Conservation (phyloP, 2,113 vertebrate genomes). For the Syngnathus scovelli region DNA sequence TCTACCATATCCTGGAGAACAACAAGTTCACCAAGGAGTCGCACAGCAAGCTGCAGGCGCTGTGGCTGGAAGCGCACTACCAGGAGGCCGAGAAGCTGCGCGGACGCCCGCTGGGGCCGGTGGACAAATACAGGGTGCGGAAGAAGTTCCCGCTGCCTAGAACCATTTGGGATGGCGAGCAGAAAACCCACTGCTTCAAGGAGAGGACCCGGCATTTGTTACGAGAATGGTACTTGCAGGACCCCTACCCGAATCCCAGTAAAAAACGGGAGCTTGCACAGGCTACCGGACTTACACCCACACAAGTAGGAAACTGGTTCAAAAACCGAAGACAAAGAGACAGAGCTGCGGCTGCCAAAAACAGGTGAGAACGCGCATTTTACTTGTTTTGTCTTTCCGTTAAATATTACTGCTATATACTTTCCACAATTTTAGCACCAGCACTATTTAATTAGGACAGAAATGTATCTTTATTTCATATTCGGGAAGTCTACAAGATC, state of each 20-base stretch:
- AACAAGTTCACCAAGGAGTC: constrained; percentile 99
- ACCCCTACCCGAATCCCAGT: constrained; percentile 96
- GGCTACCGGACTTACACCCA: constrained; percentile 97
- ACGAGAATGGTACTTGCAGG: constrained; percentile 98
- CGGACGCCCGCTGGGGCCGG: constrained; percentile 92
- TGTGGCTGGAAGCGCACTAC: constrained; percentile 99
- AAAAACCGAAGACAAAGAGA: constrained; percentile 99
- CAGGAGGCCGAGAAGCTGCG: constrained; percentile 98
- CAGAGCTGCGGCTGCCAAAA: constrained; percentile 95
- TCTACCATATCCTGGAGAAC: constrained; percentile 96
- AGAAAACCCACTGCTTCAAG: constrained; percentile 99
- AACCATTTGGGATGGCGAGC: constrained; percentile 99
- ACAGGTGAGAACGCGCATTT: constrained; percentile 75
- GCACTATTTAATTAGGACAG: background rate
- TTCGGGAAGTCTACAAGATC: background rate
- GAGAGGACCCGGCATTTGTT: constrained; percentile 96
- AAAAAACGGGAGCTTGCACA: constrained; percentile 98
- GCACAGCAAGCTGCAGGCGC: constrained; percentile 94
- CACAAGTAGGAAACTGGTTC: constrained; percentile 99
- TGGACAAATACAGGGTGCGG: constrained; percentile 97
- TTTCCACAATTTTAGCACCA: background rate
- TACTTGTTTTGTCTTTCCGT: background rate
- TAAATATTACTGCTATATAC: no score
- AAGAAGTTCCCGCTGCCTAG: constrained; percentile 99
- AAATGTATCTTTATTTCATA: background rate